These are phyloP conservation scores for Sympetrum striolatum DNA, from an alignment of 2,888 invertebrate genomes.

Conservation along the genomic window DNA sequence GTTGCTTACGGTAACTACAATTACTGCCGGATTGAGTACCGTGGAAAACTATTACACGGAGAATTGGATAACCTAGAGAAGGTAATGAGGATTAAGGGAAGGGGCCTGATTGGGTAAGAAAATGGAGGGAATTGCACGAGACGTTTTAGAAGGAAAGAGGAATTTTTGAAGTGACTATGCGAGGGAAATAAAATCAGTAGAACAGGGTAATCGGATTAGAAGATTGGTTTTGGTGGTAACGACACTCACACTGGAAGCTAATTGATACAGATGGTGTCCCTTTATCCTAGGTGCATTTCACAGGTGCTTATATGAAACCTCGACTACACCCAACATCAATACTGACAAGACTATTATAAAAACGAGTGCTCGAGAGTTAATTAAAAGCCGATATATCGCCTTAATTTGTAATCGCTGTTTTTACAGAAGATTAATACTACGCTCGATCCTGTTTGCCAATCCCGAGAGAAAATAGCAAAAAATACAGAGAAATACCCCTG, in stretches of 20 bases:
- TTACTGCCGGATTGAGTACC: neutral
- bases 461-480: no score
- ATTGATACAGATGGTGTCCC: neutral
- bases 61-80: neutral
- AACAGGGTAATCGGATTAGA: neutral
- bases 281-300: no score
- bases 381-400: no score
- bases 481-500: no score
- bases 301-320: no score
- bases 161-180: neutral
- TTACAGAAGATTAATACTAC: no score
- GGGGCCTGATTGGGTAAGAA: neutral
- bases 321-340: no score
- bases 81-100: conserved; percentile 12
- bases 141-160: neutral
- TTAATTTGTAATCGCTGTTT: no score
- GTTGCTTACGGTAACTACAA: neutral
- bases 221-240: neutral
- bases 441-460: no score
- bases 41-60: neutral
- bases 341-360: no score
- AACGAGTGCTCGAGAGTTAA: no score
- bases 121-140: neutral
- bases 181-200: neutral
- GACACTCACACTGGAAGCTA: neutral